Conservation (phyloP, 1,140 invertebrate species). For the Sinella curviseta region DNA sequence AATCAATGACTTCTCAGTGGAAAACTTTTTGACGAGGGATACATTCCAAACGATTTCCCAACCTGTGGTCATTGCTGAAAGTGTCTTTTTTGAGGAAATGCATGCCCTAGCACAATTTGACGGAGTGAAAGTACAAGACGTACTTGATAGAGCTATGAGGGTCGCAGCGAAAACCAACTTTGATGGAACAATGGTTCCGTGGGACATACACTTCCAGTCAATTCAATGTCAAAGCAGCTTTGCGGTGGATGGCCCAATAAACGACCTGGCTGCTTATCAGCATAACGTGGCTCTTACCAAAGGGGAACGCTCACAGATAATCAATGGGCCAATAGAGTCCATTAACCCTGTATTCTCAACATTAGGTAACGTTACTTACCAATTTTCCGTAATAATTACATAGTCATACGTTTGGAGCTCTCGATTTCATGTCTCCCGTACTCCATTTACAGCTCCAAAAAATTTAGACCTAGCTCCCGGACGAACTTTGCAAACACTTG, state of each 20-base stretch:
- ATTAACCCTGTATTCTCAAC: neutral
- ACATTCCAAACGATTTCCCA: constrained; percentile 25
- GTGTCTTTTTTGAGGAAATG: constrained; percentile 3
- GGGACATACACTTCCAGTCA: neutral
- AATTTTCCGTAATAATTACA: neutral
- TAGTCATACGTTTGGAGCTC: neutral
- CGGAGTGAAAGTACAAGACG: neutral
- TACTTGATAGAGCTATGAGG: constrained; percentile 12
- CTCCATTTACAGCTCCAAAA: neutral
- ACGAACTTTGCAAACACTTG: neutral
- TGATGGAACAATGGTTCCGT: neutral
- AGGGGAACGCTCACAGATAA: constrained; percentile 13
- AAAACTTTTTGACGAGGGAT: constrained; percentile 15
- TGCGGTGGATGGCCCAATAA: constrained; percentile 27
- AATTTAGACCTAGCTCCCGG: neutral
- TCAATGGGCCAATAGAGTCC: neutral
- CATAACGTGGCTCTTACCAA: constrained; percentile 9
- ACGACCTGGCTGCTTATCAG: constrained; percentile 12
- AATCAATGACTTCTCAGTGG: constrained; percentile 27
- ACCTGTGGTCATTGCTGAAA: neutral
- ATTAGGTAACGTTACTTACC: no score
- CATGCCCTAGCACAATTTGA: constrained; percentile 23
- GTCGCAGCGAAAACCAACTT: neutral
- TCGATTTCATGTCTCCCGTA: no score
- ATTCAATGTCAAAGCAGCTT: neutral